A percentile compares a stretch with the other conserved stretches of the same genome.
Evolutionary conservation across 2,797 vertebrate species (phyloP).

Genomic region (Siniperca scherzeri): DNA sequence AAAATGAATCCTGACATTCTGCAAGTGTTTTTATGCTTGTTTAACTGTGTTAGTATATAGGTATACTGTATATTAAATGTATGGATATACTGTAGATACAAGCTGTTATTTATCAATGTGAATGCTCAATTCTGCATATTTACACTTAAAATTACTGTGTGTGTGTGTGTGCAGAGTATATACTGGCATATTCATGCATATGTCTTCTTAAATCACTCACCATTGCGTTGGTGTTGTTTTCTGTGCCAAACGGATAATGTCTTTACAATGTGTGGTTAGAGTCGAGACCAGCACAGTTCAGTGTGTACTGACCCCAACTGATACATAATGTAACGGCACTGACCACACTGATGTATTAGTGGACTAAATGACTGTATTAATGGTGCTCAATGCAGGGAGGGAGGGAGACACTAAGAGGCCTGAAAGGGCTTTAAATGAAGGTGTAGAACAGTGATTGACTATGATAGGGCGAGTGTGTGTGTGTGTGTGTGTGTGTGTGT

Average conservation of each 20-base stretch:
- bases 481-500: conserved; percentile 5
- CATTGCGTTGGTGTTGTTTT: conserved; percentile 59
- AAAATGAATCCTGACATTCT: too few relatives aligned
- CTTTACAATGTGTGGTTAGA: conserved; percentile 82
- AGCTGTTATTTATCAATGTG: background rate
- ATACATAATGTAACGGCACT: conserved; percentile 83
- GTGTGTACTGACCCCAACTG: conserved; percentile 72
- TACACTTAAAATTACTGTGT: background rate
- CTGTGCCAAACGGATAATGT: conserved; percentile 75
- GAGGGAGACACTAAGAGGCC: conserved; percentile 66
- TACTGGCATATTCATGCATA: conserved; percentile 1
- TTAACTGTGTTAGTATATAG: background rate
- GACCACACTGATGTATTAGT: conserved; percentile 79
- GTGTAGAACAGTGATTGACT: conserved; percentile 64
- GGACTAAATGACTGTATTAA: conserved; percentile 78
- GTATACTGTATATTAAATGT: background rate
- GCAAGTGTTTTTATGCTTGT: background rate
- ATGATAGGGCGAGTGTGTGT: conserved; percentile 22
- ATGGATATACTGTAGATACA: background rate
- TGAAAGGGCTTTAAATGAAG: conserved; percentile 76
- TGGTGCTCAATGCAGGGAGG: conserved; percentile 64
- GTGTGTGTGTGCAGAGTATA: conserved; percentile 11
- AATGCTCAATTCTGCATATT: background rate
- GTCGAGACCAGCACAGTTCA: conserved; percentile 77
- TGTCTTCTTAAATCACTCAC: conserved; percentile 58